Evolutionary conservation across 2,888 invertebrate genomes (phyloP).

Genomic region (Ectemnius continuus): DNA sequence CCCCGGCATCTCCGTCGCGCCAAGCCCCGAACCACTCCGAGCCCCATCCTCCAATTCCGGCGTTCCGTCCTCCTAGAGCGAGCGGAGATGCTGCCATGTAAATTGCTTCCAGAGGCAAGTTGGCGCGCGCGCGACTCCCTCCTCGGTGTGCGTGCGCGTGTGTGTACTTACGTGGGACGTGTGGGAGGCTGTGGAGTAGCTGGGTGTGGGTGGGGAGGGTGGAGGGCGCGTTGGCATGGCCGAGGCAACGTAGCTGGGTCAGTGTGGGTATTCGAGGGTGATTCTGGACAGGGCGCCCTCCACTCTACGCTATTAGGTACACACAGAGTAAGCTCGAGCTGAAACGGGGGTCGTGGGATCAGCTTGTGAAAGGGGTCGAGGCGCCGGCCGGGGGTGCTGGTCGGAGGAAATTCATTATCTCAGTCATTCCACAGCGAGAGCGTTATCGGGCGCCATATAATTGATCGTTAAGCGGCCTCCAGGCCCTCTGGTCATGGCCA

Average conservation of each 20-base stretch:
- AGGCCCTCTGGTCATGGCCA: slow-evolving; percentile 34
- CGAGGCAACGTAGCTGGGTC: slow-evolving; percentile 31
- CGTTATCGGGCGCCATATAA: slow-evolving; percentile 69
- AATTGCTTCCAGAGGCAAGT: slow-evolving; percentile 72
- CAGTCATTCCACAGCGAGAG: slow-evolving; percentile 67
- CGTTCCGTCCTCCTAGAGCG: slow-evolving; percentile 49
- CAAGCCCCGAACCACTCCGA: slow-evolving; percentile 21
- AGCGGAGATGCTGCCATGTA: slow-evolving; percentile 73
- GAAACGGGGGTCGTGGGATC: too few relatives aligned
- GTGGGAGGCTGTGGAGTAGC: slow-evolving; percentile 5
- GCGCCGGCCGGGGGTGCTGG: slow-evolving; percentile 32
- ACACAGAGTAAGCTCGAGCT: slow-evolving; percentile 33
- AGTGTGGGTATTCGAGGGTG: slow-evolving; percentile 49
- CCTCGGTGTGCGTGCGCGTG: slow-evolving; percentile 39
- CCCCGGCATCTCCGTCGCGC: slow-evolving; percentile 18
- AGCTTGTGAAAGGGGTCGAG: slow-evolving; percentile 14
- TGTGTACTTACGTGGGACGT: slow-evolving; percentile 20
- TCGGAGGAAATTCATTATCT: slow-evolving; percentile 72
- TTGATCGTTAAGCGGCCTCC: slow-evolving; percentile 66
- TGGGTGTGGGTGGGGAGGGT: slow-evolving; percentile 14
- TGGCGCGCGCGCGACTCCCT: slow-evolving; percentile 64
- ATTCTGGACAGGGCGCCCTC: slow-evolving; percentile 62
- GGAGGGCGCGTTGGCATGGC: slow-evolving; percentile 9
- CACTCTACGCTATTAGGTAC: slow-evolving; percentile 57
- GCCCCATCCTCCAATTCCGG: slow-evolving; percentile 33